Evolutionary conservation across 2,113 vertebrate genomes (phyloP).

Genomic region (Zapus hudsonius): DNA sequence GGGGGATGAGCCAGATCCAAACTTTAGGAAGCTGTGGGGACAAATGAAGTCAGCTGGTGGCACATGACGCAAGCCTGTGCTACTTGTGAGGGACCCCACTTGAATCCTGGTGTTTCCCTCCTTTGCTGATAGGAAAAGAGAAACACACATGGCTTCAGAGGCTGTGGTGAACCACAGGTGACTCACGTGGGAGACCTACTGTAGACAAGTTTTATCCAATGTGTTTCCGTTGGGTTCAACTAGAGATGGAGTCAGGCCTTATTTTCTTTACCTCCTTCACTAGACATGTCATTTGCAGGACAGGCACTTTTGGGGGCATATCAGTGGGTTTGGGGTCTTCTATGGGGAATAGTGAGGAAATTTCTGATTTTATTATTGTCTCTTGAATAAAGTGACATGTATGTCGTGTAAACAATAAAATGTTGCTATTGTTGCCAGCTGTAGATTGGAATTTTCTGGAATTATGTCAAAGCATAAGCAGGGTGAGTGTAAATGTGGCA

Average conservation of each 20-base stretch:
- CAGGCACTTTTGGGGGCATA: no score
- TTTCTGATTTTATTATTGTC: background rate
- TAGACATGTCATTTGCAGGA: background rate
- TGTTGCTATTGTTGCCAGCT: no score
- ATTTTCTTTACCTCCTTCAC: no score
- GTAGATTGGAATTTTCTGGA: background rate
- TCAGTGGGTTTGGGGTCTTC: background rate
- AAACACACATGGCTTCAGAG: no score
- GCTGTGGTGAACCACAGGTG: accelerated
- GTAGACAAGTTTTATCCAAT: background rate
- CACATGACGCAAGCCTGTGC: background rate
- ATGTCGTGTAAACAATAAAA: no score
- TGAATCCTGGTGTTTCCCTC: no score
- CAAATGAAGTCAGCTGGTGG: slow-evolving; percentile 46
- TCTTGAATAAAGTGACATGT: background rate
- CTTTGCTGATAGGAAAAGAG: background rate
- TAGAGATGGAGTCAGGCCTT: background rate
- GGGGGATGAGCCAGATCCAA: no score
- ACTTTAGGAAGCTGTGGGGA: slow-evolving; percentile 31
- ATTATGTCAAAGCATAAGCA: background rate
- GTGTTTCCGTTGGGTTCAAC: background rate
- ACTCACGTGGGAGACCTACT: background rate
- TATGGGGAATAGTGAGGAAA: background rate
- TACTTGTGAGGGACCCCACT: background rate
- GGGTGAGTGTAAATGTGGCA: no score